A percentile compares a stretch with the other conserved stretches of the same genome.
Evolutionary conservation across 2,888 invertebrate genomes (phyloP).

Genomic region (Helleia helle): DNA sequence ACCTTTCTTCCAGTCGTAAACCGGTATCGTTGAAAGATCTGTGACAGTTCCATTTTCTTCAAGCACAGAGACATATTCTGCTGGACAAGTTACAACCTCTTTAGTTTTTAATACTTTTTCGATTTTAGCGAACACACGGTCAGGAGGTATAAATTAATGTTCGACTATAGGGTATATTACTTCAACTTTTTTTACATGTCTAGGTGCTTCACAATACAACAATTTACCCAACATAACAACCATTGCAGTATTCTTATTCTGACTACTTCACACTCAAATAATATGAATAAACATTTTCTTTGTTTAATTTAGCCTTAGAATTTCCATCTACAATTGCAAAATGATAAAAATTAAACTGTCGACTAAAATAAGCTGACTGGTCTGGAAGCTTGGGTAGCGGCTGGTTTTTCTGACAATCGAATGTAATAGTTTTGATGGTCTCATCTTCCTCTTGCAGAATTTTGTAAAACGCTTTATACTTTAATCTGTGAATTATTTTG

Average conservation of each 20-base stretch:
- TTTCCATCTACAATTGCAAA: constrained; percentile 3
- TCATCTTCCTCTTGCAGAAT: constrained; percentile 1
- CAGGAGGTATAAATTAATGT: neutral
- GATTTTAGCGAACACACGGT: neutral
- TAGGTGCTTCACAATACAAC: neutral
- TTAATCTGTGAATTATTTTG: constrained; percentile 5
- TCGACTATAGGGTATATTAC: neutral
- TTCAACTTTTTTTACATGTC: neutral
- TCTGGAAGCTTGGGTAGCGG: constrained; percentile 7
- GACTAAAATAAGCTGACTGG: constrained; percentile 2
- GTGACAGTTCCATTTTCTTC: neutral
- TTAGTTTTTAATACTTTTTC: neutral
- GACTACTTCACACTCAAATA: constrained; percentile 7
- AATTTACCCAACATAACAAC: neutral
- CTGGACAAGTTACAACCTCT: neutral
- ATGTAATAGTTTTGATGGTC: constrained; percentile 5
- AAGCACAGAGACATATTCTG: neutral
- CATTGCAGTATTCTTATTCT: neutral
- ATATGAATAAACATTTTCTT: constrained; percentile 3
- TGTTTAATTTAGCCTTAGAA: constrained; percentile 3
- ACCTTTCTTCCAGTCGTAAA: neutral
- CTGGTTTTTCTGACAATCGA: constrained; percentile 8
- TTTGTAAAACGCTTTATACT: constrained; percentile 5
- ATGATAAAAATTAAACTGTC: constrained; percentile 6
- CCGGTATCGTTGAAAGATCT: neutral